phyloP scores from a whole-genome alignment of 2,113 vertebrate species.

The Bagarius yarrelli region DNA sequence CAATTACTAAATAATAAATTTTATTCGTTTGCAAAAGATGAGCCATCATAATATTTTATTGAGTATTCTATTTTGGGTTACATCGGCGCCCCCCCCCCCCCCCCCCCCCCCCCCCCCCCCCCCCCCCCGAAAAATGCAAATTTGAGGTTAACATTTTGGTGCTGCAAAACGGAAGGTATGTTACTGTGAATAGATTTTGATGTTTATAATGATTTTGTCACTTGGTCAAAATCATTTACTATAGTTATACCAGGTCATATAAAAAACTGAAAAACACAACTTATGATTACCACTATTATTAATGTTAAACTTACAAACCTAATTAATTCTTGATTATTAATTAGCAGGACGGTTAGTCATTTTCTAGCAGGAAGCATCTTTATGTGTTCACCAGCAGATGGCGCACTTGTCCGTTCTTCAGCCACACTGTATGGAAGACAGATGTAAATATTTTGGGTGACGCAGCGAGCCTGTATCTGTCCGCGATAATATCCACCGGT shows the following conservation, averaged over 20 bases:
- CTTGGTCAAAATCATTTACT: no score
- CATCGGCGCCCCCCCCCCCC: no score
- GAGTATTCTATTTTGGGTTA: no score
- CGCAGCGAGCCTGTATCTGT: conserved; percentile 57
- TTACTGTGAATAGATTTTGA: no score
- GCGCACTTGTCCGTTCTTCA: conserved; percentile 38
- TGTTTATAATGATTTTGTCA: no score
- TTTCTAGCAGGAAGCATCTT: background rate
- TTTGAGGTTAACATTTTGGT: no score
- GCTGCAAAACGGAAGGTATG: no score
- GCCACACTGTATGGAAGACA: conserved; percentile 64
- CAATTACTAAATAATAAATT: background rate
- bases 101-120: no score
- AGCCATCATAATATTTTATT: background rate
- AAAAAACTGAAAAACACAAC: no score
- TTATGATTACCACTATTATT: no score
- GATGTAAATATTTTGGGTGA: conserved; percentile 72
- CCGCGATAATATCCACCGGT: conserved; percentile 57
- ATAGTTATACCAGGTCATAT: no score
- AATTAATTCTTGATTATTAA: background rate
- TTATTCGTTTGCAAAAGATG: background rate
- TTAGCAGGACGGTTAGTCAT: background rate
- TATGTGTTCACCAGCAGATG: conserved; percentile 59
- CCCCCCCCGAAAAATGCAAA: no score
- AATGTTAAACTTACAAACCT: background rate